These are phyloP conservation scores for Drosophila cracens DNA, from an alignment of 2,888 invertebrate genomes.

Conservation along the genomic window DNA sequence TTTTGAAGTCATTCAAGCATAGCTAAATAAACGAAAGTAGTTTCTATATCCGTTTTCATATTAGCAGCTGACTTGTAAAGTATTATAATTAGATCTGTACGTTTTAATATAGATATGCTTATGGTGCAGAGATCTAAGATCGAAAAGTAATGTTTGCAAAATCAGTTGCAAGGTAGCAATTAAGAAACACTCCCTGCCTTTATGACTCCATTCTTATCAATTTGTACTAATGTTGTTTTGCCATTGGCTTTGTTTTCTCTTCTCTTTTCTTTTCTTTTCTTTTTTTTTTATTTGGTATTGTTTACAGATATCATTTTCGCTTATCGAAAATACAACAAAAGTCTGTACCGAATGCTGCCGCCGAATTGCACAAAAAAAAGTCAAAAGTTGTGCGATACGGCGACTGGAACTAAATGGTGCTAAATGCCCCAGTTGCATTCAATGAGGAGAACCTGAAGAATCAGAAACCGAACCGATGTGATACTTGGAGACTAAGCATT, in stretches of 20 bases:
- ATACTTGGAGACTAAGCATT: conserved; percentile 66
- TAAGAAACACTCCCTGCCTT: conserved; percentile 1
- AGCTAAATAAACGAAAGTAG: background rate
- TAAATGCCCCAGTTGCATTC: conserved; percentile 55
- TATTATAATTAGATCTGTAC: background rate
- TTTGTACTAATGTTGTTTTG: conserved; percentile 40
- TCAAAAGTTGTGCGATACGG: conserved; percentile 55
- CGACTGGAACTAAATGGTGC: conserved; percentile 55
- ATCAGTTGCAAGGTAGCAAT: background rate
- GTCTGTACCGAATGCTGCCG: conserved; percentile 69
- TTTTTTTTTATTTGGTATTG: conserved; percentile 33
- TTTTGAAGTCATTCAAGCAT: background rate
- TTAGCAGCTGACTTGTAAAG: background rate
- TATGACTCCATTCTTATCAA: conserved; percentile 45
- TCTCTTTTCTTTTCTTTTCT: conserved; percentile 33
- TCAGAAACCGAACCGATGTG: conserved; percentile 65
- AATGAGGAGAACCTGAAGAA: conserved; percentile 53
- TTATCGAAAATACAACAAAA: conserved; percentile 75
- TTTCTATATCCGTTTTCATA: background rate
- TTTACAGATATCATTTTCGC: conserved; percentile 82
- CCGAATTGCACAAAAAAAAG: conserved; percentile 57
- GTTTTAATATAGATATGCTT: background rate
- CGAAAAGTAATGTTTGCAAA: background rate
- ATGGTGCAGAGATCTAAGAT: background rate
- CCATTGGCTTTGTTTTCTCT: conserved; percentile 34